Percentiles rank a stretch among this genome's conserved stretches.
Evolutionary conservation across 1,140 invertebrate genomes (phyloP).

Genomic region (Nymphalis io): DNA sequence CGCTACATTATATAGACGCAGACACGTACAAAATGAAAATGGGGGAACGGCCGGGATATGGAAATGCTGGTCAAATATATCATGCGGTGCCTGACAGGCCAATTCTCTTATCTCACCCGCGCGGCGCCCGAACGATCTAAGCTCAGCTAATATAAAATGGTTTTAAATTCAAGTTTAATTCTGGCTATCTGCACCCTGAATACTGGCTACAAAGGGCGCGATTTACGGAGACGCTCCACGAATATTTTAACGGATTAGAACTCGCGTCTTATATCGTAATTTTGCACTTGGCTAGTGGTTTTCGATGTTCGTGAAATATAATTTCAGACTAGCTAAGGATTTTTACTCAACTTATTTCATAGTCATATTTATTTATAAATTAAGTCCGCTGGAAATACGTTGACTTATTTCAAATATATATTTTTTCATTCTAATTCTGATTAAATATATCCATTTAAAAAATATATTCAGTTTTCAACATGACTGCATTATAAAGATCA

Average conservation of each 20-base stretch:
- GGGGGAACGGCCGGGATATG: conserved; percentile 82
- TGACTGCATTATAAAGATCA: no score
- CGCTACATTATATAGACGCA: conserved; percentile 74
- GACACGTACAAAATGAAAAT: conserved; percentile 80
- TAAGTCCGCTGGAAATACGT: no score
- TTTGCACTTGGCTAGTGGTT: conserved; percentile 21
- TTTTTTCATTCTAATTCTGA: no score
- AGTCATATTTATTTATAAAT: no score
- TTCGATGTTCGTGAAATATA: conserved; percentile 7
- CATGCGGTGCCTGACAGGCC: conserved; percentile 91
- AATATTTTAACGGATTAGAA: conserved; percentile 70
- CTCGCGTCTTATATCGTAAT: conserved; percentile 33
- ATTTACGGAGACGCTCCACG: conserved; percentile 69
- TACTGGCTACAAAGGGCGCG: conserved; percentile 67
- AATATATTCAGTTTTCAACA: no score
- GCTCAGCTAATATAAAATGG: conserved; percentile 81
- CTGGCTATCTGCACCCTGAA: conserved; percentile 71
- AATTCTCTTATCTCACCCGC: conserved; percentile 89
- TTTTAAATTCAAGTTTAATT: conserved; percentile 80
- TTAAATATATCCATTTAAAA: no score
- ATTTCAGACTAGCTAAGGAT: neutral
- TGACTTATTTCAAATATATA: no score
- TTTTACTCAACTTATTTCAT: no score
- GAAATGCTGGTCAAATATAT: conserved; percentile 93
- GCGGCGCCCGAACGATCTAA: conserved; percentile 73